phyloP scores from a whole-genome alignment of 2,888 invertebrate species.

The Heliconius sara region DNA sequence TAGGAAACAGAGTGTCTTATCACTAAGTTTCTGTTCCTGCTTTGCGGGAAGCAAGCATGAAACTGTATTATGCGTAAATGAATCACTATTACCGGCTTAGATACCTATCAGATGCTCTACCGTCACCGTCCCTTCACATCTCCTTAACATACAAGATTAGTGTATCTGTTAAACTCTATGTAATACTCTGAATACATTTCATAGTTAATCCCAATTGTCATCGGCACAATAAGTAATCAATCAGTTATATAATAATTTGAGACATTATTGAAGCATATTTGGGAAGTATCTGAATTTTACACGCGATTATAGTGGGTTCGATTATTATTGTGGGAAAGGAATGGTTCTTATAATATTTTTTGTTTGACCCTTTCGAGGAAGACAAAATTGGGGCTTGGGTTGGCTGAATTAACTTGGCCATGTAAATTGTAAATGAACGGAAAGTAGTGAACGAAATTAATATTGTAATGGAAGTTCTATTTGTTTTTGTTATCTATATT shows the following conservation, averaged over 20 bases:
- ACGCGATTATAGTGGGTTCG: background rate
- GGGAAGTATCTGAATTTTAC: background rate
- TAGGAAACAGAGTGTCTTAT: background rate
- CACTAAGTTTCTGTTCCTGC: background rate
- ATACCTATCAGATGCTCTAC: background rate
- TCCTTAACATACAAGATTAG: background rate
- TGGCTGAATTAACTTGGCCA: too few species aligned
- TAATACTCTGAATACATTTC: constrained; percentile 29
- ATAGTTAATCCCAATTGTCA: constrained; percentile 35
- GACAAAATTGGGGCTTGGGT: too few species aligned
- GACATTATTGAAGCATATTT: background rate
- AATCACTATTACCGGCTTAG: background rate
- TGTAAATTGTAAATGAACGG: too few species aligned
- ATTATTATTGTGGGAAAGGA: too few species aligned
- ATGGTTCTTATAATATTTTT: too few species aligned
- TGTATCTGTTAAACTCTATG: constrained; percentile 4
- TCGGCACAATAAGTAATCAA: constrained; percentile 26
- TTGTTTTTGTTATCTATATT: too few species aligned
- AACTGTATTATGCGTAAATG: too few species aligned
- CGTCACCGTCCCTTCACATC: background rate
- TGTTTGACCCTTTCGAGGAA: too few species aligned
- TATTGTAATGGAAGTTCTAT: too few species aligned
- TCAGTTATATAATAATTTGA: background rate
- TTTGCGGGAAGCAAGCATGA: too few species aligned
- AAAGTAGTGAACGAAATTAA: too few species aligned